These are phyloP conservation scores for Perccottus glenii DNA, from an alignment of 2,113 vertebrate species.

Conservation along the genomic window DNA sequence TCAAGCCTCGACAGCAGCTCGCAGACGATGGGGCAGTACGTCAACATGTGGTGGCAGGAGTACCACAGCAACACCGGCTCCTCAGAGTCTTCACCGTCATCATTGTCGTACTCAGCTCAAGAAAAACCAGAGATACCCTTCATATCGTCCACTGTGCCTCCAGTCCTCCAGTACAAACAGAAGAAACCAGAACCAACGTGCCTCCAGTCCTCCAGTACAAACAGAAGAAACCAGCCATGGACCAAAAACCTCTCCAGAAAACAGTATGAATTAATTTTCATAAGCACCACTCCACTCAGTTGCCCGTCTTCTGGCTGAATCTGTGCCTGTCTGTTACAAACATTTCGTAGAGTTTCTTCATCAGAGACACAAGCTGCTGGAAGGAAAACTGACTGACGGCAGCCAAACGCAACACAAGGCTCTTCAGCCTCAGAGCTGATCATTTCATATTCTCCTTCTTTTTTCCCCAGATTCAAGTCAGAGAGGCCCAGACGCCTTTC, in stretches of 20 bases:
- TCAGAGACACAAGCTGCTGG: slow-evolving; percentile 7
- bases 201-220: too few relatives aligned
- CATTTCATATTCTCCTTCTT: slow-evolving; percentile 16
- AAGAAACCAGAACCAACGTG: not conserved
- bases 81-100: not conserved
- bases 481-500: slow-evolving; percentile 11
- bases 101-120: not conserved
- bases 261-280: too few relatives aligned
- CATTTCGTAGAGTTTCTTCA: slow-evolving; percentile 4
- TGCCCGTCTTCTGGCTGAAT: too few relatives aligned
- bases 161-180: too few relatives aligned
- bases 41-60: slow-evolving; percentile 84
- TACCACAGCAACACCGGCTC: slow-evolving; percentile 57
- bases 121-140: not conserved
- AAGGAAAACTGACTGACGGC: not conserved
- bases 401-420: not conserved
- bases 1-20: slow-evolving; percentile 48
- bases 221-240: not conserved
- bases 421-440: not conserved
- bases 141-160: not conserved
- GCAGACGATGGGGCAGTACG: slow-evolving; percentile 60
- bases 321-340: not conserved
- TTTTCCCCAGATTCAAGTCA: slow-evolving; percentile 34
- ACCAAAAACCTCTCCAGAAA: not conserved
- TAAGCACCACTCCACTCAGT: too few relatives aligned